Base-by-base conservation (phyloP, 2,888 invertebrate genomes). In the Ichneumoninae sp. region DNA sequence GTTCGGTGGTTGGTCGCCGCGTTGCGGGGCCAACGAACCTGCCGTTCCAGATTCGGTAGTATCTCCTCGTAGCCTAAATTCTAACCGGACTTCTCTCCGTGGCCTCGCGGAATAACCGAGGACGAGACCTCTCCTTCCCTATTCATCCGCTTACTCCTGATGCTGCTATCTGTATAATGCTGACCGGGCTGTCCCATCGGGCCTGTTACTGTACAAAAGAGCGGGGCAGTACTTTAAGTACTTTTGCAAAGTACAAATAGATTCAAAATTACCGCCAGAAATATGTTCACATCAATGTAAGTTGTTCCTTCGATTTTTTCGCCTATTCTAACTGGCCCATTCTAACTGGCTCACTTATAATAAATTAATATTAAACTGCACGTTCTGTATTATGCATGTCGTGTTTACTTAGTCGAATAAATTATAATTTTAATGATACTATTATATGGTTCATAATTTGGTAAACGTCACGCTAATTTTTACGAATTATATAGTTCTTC, bases 31-130 rank as follows among this genome's bases (percentile, higher is more conserved):
- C 92, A 92, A 92, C 87, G 93, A 92, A 92, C 92, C 88, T 87
- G 88, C 88, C 88, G 93, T 93, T 93, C 93, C 92, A 92, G 92
- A 92, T 93, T 93, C 92, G 89, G 90, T 85, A 85, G 90, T 90
- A 91, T 89, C 91, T 92, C 91, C 90, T 92, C 91, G 91, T 92
- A 93, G 93, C 92, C 93, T 92, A 93, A 93, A 93, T 93, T 92
- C 92, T 92, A 93, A 91, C 92, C 91, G 91, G 92, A 91, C 89
- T 90, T 87, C 81, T 87, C 81, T 85, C 66, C 54, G 70, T 76
- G 65, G 74, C 76, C 83, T 78, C 84, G 83, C 83, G 70, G 75
- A 78, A 66, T 71, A 78, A 81, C 81, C 79, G 68, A 73, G 82
- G 71, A 76, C 79, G 71, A 60, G 3, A 47, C 44, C 77, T 60